Base-by-base conservation (phyloP, 2,888 invertebrate genomes). In the Leptinotarsa tumamoca region DNA sequence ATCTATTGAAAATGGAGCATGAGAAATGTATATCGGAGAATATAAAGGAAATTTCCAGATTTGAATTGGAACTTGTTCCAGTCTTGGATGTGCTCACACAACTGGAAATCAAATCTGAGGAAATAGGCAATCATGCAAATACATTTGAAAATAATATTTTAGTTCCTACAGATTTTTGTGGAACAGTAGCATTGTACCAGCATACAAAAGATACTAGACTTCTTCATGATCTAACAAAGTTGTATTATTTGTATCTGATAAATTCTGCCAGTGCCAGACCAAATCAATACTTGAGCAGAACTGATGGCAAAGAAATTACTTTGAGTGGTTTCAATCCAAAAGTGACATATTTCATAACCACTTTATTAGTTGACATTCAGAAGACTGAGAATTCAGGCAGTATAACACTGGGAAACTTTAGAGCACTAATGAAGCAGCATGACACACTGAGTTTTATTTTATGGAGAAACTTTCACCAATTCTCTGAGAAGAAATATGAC, bases 391-490 rank as follows among this genome's bases (percentile, higher is more conserved):
- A 78, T 69, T 67, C 67, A 27, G 66, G 50, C 54, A 75, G 71
- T 72, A 68, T 81, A 66, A 89, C 91, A 3, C 87, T 93, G 67
- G 90, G 90, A 56, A 89, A 90, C 67, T 90, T 90, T 77, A 86
- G 86, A 17, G 87, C 89, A 27, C 89, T 91, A 80, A 89, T 90
- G 1, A 82, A 86, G 21, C 91, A 92, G 78, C 85, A 93, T 54
- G 87, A 86, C 52, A 87, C 86, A 4, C 81, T 93, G 18, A 90
- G 90, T 78, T 89, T 90, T 77, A 87, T 91, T 15, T 80, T 94
- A 7, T 94, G 93, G 93, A 91, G 90, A 74, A 93, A 93, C 84
- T 89, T 91, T 68, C 89, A 89, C 1, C 89, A 90, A 0, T 82
- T 93, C 33, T 90, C 90, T 67, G 87, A 89, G 0, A 82, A 87